phyloP scores from a whole-genome alignment of 2,113 vertebrate species.

The Dolichallabes microphthalmus region DNA sequence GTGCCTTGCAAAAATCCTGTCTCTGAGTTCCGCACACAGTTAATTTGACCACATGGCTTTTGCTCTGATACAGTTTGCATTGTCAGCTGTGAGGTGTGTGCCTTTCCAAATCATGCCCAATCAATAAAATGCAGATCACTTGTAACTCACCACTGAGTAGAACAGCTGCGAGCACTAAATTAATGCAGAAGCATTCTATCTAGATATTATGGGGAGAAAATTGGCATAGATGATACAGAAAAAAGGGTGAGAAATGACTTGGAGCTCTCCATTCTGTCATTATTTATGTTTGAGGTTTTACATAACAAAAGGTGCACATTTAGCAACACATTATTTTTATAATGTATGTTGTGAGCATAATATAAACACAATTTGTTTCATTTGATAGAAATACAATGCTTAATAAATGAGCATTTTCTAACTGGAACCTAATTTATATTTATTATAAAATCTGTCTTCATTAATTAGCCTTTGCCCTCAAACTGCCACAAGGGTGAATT shows the following conservation, averaged over 20 bases:
- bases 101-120: too few relatives aligned
- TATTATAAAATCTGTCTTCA: background rate
- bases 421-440: background rate
- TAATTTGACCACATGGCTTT: too few relatives aligned
- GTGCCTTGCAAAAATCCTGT: too few relatives aligned
- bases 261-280: background rate
- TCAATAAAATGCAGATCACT: conserved; percentile 33
- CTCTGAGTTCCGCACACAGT: too few relatives aligned
- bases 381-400: background rate
- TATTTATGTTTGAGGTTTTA: background rate
- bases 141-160: conserved; percentile 58
- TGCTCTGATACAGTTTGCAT: too few relatives aligned
- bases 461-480: background rate
- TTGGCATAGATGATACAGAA: background rate
- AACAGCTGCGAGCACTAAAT: conserved; percentile 56
- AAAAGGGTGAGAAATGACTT: background rate
- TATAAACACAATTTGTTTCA: background rate
- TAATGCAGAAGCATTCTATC: conserved; percentile 45
- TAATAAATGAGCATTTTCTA: background rate
- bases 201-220: background rate
- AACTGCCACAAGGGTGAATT: conserved; percentile 31
- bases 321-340: background rate
- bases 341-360: too few relatives aligned
- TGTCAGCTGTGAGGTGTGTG: too few relatives aligned
- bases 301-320: background rate